A percentile compares a stretch with the other conserved stretches of the same genome.
These are phyloP conservation scores for Corythornis cristatus DNA, from an alignment of 2,113 vertebrate genomes.

Conservation along the genomic window DNA sequence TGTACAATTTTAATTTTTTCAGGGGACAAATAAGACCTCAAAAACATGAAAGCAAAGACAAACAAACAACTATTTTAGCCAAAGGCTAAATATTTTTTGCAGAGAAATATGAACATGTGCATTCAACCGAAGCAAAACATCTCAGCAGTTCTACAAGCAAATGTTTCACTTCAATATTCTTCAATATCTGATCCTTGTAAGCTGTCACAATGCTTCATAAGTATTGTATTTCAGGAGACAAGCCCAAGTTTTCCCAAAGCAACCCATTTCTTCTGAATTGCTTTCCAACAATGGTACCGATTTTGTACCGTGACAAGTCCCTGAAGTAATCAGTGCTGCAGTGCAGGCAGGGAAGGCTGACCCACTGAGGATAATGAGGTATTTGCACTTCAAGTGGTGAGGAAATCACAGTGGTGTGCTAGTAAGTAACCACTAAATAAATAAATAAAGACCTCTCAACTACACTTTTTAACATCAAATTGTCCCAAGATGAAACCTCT, in stretches of 20 bases:
- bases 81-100: not conserved
- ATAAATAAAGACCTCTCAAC: not conserved
- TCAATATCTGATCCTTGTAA: not conserved
- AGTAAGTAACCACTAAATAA: not conserved
- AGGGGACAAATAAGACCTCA: not conserved
- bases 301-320: not conserved
- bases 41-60: not conserved
- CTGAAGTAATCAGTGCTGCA: not conserved
- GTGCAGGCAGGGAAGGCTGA: not conserved
- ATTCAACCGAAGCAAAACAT: not conserved
- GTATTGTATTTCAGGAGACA: not conserved
- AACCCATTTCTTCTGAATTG: not conserved
- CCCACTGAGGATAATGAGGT: not conserved
- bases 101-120: not conserved
- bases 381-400: not conserved
- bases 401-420: not conserved
- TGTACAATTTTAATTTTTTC: not conserved
- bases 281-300: not conserved
- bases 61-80: not conserved
- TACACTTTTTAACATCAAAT: not conserved
- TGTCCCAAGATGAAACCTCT: not conserved
- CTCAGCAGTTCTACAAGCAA: not conserved
- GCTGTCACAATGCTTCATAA: not conserved
- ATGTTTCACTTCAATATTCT: not conserved
- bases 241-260: not conserved